Evolutionary conservation across 1,140 invertebrate genomes (phyloP).

Genomic region (Eurosta solidaginis): DNA sequence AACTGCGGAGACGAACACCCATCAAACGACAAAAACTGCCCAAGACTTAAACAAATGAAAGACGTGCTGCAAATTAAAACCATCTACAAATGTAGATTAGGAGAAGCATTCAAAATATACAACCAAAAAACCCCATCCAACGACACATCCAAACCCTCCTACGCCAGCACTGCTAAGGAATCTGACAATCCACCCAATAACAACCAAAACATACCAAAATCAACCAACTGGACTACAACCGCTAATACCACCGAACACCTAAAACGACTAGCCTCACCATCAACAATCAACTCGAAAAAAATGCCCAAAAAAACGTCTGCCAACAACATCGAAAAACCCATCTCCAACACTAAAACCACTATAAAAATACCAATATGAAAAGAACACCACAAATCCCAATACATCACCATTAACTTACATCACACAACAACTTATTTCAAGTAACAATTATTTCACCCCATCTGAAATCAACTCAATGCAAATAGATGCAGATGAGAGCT

Average conservation of each 20-base stretch:
- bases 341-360: not conserved
- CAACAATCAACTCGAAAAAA: too few species aligned
- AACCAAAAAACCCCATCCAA: slow-evolving; percentile 23
- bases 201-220: too few species aligned
- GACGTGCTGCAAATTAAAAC: slow-evolving; percentile 1
- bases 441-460: not conserved
- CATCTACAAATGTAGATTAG: slow-evolving; percentile 2
- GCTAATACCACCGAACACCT: too few species aligned
- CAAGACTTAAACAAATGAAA: not conserved
- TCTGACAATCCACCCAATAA: too few species aligned
- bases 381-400: not conserved
- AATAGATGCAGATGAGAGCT: not conserved
- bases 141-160: too few species aligned
- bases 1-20: not conserved
- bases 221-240: too few species aligned
- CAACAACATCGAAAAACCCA: too few species aligned
- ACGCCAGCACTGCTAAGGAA: too few species aligned
- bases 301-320: too few species aligned
- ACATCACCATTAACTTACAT: not conserved
- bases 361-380: not conserved
- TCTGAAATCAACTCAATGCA: not conserved
- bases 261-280: too few species aligned
- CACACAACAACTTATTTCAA: not conserved
- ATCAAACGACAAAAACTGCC: not conserved
- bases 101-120: slow-evolving; percentile 41